Conservation (phyloP, 2,797 vertebrate genomes). For the Bufotes viridis region DNA sequence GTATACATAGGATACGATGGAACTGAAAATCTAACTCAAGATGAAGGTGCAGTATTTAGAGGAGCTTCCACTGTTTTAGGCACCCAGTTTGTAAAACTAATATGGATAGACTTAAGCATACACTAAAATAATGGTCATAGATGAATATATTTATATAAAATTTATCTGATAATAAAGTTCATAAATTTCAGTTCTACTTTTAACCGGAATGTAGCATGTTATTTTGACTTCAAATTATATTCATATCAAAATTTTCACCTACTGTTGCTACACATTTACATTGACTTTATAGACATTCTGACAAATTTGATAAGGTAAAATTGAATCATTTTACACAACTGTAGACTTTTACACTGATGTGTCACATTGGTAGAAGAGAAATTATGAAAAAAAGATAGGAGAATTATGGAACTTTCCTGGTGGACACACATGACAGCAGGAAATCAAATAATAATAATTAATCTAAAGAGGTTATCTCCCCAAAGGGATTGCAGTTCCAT, state of each 20-base stretch:
- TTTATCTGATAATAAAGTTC: too few relatives aligned
- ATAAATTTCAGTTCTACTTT: too few relatives aligned
- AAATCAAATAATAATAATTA: slow-evolving; percentile 44
- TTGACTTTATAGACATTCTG: slow-evolving; percentile 6
- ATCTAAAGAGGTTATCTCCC: slow-evolving; percentile 35
- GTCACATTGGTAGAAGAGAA: slow-evolving; percentile 2
- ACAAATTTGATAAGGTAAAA: neutral
- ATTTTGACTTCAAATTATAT: neutral
- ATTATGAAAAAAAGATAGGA: neutral
- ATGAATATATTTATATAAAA: too few relatives aligned
- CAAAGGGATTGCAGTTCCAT: slow-evolving; percentile 15
- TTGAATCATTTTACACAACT: neutral
- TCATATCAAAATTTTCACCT: neutral
- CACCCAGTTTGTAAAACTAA: too few relatives aligned
- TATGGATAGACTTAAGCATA: neutral
- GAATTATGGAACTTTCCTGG: slow-evolving; percentile 19
- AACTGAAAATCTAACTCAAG: too few relatives aligned
- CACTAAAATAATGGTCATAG: neutral
- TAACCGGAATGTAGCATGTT: neutral
- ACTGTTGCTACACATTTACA: neutral
- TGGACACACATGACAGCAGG: slow-evolving; percentile 13
- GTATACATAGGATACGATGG: too few relatives aligned
- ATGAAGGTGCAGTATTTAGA: too few relatives aligned
- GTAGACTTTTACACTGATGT: neutral
- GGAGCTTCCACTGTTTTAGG: neutral